Evolutionary conservation across 2,797 vertebrate genomes (phyloP).

Genomic region (Denticeps clupeoides): DNA sequence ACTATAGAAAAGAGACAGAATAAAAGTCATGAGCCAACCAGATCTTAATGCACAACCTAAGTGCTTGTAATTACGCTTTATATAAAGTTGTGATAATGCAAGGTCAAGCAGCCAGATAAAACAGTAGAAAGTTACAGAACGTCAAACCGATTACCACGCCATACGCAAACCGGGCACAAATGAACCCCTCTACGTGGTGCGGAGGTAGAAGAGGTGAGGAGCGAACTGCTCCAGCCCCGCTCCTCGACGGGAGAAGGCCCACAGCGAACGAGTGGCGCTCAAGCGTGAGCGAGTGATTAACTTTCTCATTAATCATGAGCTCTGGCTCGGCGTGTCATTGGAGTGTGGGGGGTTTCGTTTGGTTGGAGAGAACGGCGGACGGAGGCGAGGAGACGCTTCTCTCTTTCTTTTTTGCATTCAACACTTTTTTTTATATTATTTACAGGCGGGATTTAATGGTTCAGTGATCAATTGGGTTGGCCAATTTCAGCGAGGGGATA

Average conservation of each 20-base stretch:
- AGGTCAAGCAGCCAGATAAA: conserved; percentile 1
- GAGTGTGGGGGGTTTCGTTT: no score
- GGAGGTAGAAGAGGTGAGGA: neutral
- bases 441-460: conserved; percentile 2
- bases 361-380: no score
- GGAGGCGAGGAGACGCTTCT: no score
- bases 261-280: neutral
- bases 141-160: conserved; percentile 1
- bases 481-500: conserved; percentile 3
- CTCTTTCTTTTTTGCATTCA: neutral
- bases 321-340: no score
- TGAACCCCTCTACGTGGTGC: no score
- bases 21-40: no score
- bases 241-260: neutral
- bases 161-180: no score
- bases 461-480: neutral
- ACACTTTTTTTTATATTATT: neutral
- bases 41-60: no score
- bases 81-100: conserved; percentile 3
- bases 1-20: no score
- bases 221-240: no score
- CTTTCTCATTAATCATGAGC: conserved; percentile 1
- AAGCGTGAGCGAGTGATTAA: neutral
- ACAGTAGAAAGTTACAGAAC: neutral
- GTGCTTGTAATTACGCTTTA: no score